Evolutionary conservation across 2,888 invertebrate species (phyloP).

Genomic region (Synergus itoensis): DNA sequence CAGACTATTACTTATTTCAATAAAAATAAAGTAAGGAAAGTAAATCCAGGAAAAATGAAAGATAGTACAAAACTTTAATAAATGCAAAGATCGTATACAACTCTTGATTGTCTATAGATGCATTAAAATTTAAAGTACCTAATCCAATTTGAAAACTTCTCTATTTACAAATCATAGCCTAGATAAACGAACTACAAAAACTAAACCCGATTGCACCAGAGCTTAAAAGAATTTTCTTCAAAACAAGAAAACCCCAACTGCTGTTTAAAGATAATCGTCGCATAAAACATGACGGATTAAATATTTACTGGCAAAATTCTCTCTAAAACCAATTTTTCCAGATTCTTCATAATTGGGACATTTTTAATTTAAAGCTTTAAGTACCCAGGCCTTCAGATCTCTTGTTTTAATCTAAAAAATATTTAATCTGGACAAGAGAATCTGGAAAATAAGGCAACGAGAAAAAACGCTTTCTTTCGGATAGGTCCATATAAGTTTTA

Average conservation of each 20-base stretch:
- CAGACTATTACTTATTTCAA: not conserved
- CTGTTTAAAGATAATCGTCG: conserved; percentile 14
- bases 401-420: not conserved
- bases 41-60: conserved; percentile 23
- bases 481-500: conserved; percentile 13
- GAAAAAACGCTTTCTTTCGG: not conserved
- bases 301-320: not conserved
- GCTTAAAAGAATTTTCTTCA: conserved; percentile 6
- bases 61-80: conserved; percentile 39
- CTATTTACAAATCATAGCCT: conserved; percentile 41
- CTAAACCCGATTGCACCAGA: conserved; percentile 24
- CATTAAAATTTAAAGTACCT: not conserved
- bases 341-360: not conserved
- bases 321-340: conserved; percentile 5
- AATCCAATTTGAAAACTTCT: conserved; percentile 20
- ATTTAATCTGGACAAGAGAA: not conserved
- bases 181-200: conserved; percentile 8
- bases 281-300: not conserved
- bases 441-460: conserved; percentile 20
- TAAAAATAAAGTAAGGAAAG: conserved; percentile 19
- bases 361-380: not conserved
- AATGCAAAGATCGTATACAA: conserved; percentile 30
- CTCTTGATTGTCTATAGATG: conserved; percentile 24
- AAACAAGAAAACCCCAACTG: not conserved
- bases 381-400: not conserved